Conservation (phyloP, 2,888 invertebrate species). For the Formica aserva region DNA sequence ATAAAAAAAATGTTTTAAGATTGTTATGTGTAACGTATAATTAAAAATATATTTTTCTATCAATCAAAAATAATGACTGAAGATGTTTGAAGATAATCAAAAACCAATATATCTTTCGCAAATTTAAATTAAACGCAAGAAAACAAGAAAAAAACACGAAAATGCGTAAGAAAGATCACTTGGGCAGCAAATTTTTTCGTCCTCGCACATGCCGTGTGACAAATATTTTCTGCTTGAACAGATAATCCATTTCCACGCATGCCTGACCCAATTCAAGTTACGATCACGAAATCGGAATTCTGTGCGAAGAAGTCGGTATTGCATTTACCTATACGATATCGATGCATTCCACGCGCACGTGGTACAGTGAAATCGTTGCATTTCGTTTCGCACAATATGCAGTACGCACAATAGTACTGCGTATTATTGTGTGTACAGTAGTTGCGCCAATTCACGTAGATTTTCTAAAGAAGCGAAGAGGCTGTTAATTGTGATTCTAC, state of each 20-base stretch:
- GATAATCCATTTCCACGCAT: slow-evolving; percentile 47
- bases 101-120: background rate
- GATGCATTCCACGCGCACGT: slow-evolving; percentile 1
- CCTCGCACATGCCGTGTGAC: slow-evolving; percentile 1
- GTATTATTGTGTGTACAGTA: slow-evolving; percentile 58
- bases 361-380: slow-evolving; percentile 46
- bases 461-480: slow-evolving; percentile 53
- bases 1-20: background rate
- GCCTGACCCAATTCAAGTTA: slow-evolving; percentile 58
- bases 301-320: slow-evolving; percentile 41
- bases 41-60: slow-evolving; percentile 1
- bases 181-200: background rate
- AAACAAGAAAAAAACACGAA: background rate
- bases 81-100: background rate
- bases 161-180: background rate
- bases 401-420: slow-evolving; percentile 18
- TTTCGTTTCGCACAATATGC: slow-evolving; percentile 60
- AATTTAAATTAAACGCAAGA: background rate
- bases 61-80: background rate
- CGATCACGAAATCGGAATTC: slow-evolving; percentile 52
- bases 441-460: slow-evolving; percentile 36
- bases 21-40: background rate
- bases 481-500: slow-evolving; percentile 81
- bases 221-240: slow-evolving; percentile 56
- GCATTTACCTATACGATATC: slow-evolving; percentile 41